phyloP scores from a whole-genome alignment of 2,797 vertebrate genomes.

The Betta splendens region DNA sequence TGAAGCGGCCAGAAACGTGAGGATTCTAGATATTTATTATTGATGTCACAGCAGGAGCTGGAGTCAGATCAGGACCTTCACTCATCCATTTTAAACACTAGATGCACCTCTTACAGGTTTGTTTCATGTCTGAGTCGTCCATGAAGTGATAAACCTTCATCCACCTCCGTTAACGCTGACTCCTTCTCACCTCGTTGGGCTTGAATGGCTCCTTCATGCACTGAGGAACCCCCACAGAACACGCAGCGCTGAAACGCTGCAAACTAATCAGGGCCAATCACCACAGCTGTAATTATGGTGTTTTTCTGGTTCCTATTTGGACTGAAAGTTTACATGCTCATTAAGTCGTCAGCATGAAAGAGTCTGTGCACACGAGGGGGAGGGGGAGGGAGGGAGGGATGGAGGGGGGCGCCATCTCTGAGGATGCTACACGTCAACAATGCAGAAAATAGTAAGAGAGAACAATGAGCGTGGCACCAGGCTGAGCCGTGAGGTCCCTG shows the following conservation, averaged over 20 bases:
- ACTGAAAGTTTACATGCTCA: slow-evolving; percentile 59
- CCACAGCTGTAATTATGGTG: slow-evolving; percentile 50
- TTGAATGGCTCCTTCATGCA: neutral
- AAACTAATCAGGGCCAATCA: slow-evolving; percentile 50
- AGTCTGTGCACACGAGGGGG: slow-evolving; percentile 6
- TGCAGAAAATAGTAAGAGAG: slow-evolving; percentile 36
- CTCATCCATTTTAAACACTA: too few species aligned
- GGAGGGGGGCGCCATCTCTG: slow-evolving; percentile 20
- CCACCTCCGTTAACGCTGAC: too few species aligned
- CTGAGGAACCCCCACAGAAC: neutral
- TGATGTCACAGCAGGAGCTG: too few species aligned
- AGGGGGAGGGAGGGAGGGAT: neutral
- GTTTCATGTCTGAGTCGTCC: too few species aligned
- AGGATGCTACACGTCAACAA: slow-evolving; percentile 46
- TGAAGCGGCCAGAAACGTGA: too few species aligned
- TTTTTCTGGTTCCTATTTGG: slow-evolving; percentile 47
- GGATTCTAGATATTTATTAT: too few species aligned
- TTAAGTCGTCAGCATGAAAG: slow-evolving; percentile 54
- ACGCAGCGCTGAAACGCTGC: slow-evolving; percentile 29
- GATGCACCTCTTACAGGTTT: too few species aligned
- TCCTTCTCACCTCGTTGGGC: neutral
- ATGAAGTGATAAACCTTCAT: too few species aligned
- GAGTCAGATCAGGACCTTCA: too few species aligned
- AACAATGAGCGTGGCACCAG: slow-evolving; percentile 21
- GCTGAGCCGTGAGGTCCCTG: slow-evolving; percentile 24